phyloP scores from a whole-genome alignment of 1,140 invertebrate genomes.

The Trichonephila clavata region DNA sequence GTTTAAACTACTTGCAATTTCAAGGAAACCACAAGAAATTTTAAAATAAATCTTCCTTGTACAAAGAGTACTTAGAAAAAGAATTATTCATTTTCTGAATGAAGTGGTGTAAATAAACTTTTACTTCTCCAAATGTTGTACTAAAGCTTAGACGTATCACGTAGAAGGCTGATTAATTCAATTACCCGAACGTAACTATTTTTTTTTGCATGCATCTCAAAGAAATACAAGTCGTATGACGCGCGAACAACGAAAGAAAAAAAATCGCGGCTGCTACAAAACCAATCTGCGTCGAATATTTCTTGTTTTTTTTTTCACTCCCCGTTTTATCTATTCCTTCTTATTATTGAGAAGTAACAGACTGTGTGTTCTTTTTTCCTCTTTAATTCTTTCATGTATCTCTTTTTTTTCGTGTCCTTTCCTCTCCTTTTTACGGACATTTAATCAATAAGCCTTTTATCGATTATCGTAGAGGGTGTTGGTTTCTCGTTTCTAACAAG shows the following conservation, averaged over 20 bases:
- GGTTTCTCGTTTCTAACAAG: slow-evolving; percentile 60
- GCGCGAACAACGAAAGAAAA: not conserved
- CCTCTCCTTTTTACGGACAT: slow-evolving; percentile 53
- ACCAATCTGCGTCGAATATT: not conserved
- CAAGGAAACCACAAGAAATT: too few relatives aligned
- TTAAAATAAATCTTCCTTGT: too few relatives aligned
- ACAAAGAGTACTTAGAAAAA: too few relatives aligned
- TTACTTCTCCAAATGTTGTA: too few relatives aligned
- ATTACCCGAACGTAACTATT: not conserved
- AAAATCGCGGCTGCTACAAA: slow-evolving; percentile 16
- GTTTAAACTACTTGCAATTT: too few relatives aligned
- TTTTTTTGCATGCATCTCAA: not conserved
- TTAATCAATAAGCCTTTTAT: slow-evolving; percentile 63
- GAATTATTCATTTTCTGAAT: too few relatives aligned
- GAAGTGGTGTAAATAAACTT: too few relatives aligned
- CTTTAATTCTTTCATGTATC: slow-evolving; percentile 46
- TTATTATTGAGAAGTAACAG: slow-evolving; percentile 56
- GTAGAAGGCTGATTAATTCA: not conserved
- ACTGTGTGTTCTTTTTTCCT: slow-evolving; percentile 8
- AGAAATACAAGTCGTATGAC: not conserved
- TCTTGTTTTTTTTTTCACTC: not conserved
- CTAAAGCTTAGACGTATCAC: not conserved
- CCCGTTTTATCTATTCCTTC: not conserved
- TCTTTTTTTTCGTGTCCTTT: slow-evolving; percentile 47
- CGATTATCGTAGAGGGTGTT: slow-evolving; percentile 56